Evolutionary conservation across 2,113 vertebrate species (phyloP).

Genomic region (Perca schrenkii): DNA sequence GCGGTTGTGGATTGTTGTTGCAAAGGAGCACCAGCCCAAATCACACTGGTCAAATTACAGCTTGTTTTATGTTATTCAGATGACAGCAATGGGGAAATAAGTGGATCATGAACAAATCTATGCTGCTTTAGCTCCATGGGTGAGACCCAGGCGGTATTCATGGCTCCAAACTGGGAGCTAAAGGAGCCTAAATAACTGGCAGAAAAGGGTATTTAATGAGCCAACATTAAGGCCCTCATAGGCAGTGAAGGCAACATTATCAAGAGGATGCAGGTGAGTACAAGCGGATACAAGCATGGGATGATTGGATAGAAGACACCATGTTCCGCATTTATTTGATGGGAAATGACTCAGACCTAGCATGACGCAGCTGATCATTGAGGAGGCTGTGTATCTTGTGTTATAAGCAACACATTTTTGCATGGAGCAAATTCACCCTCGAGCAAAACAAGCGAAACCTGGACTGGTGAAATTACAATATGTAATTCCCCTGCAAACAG

Average conservation of each 20-base stretch:
- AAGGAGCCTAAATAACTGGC: conserved; percentile 65
- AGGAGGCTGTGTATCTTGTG: conserved; percentile 12
- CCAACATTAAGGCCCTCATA: conserved; percentile 60
- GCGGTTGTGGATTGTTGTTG: conserved; percentile 38
- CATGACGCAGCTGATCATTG: conserved; percentile 51
- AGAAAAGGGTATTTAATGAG: conserved; percentile 58
- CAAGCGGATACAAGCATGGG: conserved; percentile 56
- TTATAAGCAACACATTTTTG: conserved; percentile 30
- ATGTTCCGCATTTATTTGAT: conserved; percentile 51
- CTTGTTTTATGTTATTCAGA: conserved; percentile 53
- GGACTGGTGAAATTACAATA: conserved; percentile 9
- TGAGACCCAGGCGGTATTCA: conserved; percentile 39
- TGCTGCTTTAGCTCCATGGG: conserved; percentile 22
- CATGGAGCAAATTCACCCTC: conserved; percentile 21
- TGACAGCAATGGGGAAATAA: conserved; percentile 43
- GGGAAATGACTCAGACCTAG: conserved; percentile 63
- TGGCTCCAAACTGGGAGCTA: conserved; percentile 48
- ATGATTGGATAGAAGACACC: conserved; percentile 50
- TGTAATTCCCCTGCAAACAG: neutral
- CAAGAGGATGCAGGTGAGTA: conserved; percentile 74
- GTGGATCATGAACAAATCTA: conserved; percentile 40
- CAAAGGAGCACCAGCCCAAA: conserved; percentile 49
- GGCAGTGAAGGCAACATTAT: conserved; percentile 59
- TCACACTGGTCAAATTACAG: conserved; percentile 68
- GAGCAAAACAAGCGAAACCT: conserved; percentile 10